Evolutionary conservation across 2,888 invertebrate genomes (phyloP).

Genomic region (Lutraria lutraria): DNA sequence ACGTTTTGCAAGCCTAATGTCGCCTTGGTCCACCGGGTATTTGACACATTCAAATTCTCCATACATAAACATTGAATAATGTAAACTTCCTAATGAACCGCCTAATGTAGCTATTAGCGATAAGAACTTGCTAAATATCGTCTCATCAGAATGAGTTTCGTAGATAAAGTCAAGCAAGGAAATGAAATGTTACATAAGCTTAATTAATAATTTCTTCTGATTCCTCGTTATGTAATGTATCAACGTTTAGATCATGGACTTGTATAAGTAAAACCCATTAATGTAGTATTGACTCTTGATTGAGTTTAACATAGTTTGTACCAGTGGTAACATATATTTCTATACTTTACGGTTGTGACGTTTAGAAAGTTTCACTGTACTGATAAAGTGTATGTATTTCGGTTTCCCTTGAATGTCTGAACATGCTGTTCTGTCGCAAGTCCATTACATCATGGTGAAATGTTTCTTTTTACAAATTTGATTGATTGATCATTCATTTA

Average conservation of each 20-base stretch:
- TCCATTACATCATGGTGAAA: too few species aligned
- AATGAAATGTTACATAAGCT: constrained; percentile 4
- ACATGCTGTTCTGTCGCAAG: too few species aligned
- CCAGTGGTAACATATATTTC: too few species aligned
- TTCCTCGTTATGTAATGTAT: neutral
- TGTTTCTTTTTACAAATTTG: too few species aligned
- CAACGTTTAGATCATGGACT: neutral
- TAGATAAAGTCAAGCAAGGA: neutral
- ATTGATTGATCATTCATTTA: too few species aligned
- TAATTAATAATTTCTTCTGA: neutral
- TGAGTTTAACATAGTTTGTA: neutral
- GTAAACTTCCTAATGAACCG: neutral
- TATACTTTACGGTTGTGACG: too few species aligned
- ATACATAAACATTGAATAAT: neutral
- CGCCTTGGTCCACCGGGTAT: too few species aligned
- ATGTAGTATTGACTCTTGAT: neutral
- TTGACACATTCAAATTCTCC: too few species aligned
- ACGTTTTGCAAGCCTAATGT: too few species aligned
- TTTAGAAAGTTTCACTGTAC: too few species aligned
- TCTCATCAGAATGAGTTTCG: neutral
- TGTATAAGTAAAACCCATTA: neutral
- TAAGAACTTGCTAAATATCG: neutral
- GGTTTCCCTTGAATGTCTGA: too few species aligned
- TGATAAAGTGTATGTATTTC: too few species aligned
- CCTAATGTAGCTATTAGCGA: neutral